Conservation (phyloP, 2,888 invertebrate genomes). For the Pelosia muscerda region DNA sequence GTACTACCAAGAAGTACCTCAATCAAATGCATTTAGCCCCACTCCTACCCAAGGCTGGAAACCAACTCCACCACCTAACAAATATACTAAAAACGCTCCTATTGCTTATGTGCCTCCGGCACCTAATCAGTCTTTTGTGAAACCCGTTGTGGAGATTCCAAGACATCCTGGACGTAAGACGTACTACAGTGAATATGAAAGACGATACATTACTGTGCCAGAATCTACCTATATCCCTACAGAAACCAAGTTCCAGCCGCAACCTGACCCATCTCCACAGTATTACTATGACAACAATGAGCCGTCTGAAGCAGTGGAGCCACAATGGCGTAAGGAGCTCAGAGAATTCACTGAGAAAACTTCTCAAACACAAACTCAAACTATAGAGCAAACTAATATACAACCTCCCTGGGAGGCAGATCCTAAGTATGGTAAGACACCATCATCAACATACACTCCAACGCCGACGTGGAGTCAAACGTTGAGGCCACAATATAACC, state of each 20-base stretch:
- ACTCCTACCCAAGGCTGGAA: slow-evolving; percentile 66
- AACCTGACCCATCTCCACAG: slow-evolving; percentile 80
- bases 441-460: slow-evolving; percentile 65
- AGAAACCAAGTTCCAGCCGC: slow-evolving; percentile 77
- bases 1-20: slow-evolving; percentile 69
- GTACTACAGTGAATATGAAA: slow-evolving; percentile 83
- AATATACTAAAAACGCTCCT: slow-evolving; percentile 73
- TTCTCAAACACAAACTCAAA: slow-evolving; percentile 68
- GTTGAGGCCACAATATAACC: slow-evolving; percentile 77
- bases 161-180: slow-evolving; percentile 78
- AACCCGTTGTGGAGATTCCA: slow-evolving; percentile 66
- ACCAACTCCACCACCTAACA: slow-evolving; percentile 60
- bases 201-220: slow-evolving; percentile 81
- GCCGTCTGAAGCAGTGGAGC: slow-evolving; percentile 73
- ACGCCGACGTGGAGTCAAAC: slow-evolving; percentile 84
- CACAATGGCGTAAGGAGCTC: slow-evolving; percentile 82
- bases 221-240: slow-evolving; percentile 79
- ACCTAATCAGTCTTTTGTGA: slow-evolving; percentile 82
- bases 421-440: slow-evolving; percentile 67
- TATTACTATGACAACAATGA: slow-evolving; percentile 82
- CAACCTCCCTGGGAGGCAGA: slow-evolving; percentile 81
- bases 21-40: slow-evolving; percentile 57
- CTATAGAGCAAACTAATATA: slow-evolving; percentile 64
- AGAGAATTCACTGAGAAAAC: slow-evolving; percentile 82
- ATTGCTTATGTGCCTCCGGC: slow-evolving; percentile 81